A percentile compares a stretch with the other conserved stretches of the same genome.
These are phyloP conservation scores for Calyptommatus sinebrachiatus DNA, from an alignment of 2,113 vertebrate genomes.

Conservation along the genomic window DNA sequence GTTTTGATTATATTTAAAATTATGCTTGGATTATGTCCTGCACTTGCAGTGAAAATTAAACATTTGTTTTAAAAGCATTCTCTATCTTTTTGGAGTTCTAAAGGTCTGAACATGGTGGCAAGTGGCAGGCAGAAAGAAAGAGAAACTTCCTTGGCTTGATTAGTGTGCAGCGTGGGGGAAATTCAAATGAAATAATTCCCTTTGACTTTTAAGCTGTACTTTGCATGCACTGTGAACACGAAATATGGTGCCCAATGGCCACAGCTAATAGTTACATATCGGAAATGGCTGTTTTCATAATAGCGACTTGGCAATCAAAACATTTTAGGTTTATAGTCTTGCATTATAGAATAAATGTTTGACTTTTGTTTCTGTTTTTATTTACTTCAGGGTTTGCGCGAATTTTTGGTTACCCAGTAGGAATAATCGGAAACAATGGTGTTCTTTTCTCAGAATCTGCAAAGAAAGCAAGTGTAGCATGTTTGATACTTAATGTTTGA, in stretches of 20 bases:
- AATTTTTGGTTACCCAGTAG: conserved; percentile 94
- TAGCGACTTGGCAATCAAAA: background rate
- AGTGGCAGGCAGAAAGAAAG: too few species aligned
- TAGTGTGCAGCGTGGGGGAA: too few species aligned
- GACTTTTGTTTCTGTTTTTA: conserved; percentile 14
- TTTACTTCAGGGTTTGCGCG: conserved; percentile 86
- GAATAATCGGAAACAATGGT: conserved; percentile 97
- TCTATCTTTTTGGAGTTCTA: too few species aligned
- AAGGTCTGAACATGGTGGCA: too few species aligned
- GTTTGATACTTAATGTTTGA: background rate
- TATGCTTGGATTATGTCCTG: background rate
- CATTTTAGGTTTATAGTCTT: background rate
- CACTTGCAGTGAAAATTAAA: background rate
- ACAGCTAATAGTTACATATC: too few species aligned
- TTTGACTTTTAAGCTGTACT: too few species aligned
- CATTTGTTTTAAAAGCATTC: too few species aligned
- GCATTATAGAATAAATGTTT: background rate
- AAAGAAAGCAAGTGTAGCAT: conserved; percentile 83
- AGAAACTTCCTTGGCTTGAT: too few species aligned
- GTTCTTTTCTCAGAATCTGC: conserved; percentile 97
- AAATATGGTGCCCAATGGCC: too few species aligned
- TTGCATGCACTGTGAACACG: too few species aligned
- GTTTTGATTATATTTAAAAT: background rate
- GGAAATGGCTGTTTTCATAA: background rate
- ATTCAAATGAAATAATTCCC: too few species aligned